Evolutionary conservation across 2,888 invertebrate species (phyloP), one percentile per base, ranked within the genome.

Genomic region (Crocallis elinguaria): DNA sequence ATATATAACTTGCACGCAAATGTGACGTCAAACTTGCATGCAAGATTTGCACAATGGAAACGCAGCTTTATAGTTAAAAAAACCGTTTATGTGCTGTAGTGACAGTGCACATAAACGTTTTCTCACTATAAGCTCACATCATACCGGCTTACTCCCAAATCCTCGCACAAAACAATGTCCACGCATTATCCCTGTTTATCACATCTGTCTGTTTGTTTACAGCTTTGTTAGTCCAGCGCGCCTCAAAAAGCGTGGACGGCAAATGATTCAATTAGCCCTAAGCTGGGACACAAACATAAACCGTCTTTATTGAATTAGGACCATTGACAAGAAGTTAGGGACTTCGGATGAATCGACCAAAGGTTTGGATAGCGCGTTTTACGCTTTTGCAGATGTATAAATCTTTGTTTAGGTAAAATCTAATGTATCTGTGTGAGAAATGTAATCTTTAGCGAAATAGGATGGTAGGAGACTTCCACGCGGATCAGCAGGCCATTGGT

Each of bases 221-320:
- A 52, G 48, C 45, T 49, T 43, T 57, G 60, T 56, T 55, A 55
- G 45, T 25, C 27, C 35, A 38, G 14, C 13, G 36, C 19, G 17
- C 44, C 49, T 58, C 51, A 53, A 60, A 51, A 50, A 27, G 51
- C 45, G 44, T 41, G 35, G 35, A 46, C 23, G 32, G 35, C 49
- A 63, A 73, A 69, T 68, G 62, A 64, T 60, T 45, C 56, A 60
- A 71, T 71, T 75, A 65, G 69, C 64, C 52, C 46, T 60, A 66
- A 68, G 62, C 69, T 69, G 60, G 57, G 48, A 70, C 58, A 52
- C 53, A 55, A 67, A 66, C 51, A 64, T 50, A 66, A 71, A 75
- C 67, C 58, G 53, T 13, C 51, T 33, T 62, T 50, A 62, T 46
- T 42, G 53, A 43, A 54, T 54, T 43, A 54, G 53, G 48, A 42